Conservation (phyloP, 2,797 vertebrate species). For the Helarctos malayanus region DNA sequence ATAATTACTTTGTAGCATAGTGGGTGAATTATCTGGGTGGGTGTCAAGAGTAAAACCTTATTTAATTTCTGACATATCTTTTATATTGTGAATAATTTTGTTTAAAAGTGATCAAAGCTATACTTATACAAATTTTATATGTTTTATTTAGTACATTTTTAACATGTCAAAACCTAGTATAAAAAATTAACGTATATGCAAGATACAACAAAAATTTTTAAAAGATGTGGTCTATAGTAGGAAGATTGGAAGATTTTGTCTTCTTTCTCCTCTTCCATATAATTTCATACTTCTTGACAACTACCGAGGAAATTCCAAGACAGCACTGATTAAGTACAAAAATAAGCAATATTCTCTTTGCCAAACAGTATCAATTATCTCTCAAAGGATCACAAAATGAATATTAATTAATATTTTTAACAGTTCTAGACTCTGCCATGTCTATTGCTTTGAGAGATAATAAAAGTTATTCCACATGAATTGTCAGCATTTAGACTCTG, state of each 20-base stretch:
- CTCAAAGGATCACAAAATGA: neutral
- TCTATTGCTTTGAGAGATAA: neutral
- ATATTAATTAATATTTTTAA: neutral
- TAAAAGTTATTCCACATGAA: neutral
- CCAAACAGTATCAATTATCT: neutral
- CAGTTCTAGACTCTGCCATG: neutral
- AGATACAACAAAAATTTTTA: neutral
- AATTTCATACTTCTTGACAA: neutral
- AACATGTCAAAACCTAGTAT: neutral
- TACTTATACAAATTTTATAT: neutral
- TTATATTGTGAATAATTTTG: constrained; percentile 3
- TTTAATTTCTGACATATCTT: neutral
- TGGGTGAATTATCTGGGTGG: neutral
- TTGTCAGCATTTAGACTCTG: neutral
- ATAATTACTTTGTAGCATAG: neutral
- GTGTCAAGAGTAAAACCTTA: neutral
- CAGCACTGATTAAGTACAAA: neutral
- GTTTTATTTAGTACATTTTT: neutral
- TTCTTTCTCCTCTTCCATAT: neutral
- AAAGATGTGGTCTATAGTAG: neutral
- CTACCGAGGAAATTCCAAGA: neutral
- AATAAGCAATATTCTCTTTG: neutral
- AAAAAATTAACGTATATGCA: neutral
- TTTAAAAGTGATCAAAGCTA: neutral
- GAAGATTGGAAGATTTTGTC: neutral